Base-by-base conservation (phyloP, 2,888 invertebrate genomes). In the Lasioglossum leucozonium region DNA sequence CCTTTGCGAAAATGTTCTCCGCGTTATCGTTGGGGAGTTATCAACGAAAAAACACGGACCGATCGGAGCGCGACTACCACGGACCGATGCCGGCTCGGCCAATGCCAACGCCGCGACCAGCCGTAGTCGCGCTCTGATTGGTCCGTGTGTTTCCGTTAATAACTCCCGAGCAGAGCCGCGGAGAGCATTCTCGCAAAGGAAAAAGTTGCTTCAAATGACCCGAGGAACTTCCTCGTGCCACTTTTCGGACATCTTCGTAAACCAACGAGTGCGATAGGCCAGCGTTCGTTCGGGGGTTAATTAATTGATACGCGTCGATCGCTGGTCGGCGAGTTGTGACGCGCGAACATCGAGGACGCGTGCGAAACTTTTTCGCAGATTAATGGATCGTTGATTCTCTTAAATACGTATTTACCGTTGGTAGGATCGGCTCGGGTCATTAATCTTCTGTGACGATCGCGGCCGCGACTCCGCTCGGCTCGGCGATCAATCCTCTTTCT, bases 381-480 rank as follows among this genome's bases (percentile, higher is more conserved):
- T 74, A 79, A 79, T 79, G 75, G 51, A 74, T 75, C n/a, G 67
- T 79, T 75, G 74, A 79, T 74, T 67, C 51, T 47, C 75, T 79
- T 76, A 67, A 73, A 79, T 76, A 69, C 76, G 79, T 79, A 79
- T 76, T 76, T 75, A 75, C 55, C 79, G 40, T 75, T 4, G 67
- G 22, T 69, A 75, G 40, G n/a, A 79, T 75, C 37, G n/a, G 34
- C 55, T 8, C 76, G 30, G 73, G 30, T 69, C 73, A 74, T 82
- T 86, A 87, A 86, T 72, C 58, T 87, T 87, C 82, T 69, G 71
- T 75, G 76, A 69, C 72, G 75, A 87, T 82, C 72, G 67, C 51
- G 58, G 42, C 51, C 22, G 40, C 51, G n/a, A n/a, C 55, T n/a
- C 55, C 11, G n/a, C 22, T 30, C 51, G n/a, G 55, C 55, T n/a